Conservation (phyloP, 2,888 invertebrate species). For the Tetanocera ferruginea region DNA sequence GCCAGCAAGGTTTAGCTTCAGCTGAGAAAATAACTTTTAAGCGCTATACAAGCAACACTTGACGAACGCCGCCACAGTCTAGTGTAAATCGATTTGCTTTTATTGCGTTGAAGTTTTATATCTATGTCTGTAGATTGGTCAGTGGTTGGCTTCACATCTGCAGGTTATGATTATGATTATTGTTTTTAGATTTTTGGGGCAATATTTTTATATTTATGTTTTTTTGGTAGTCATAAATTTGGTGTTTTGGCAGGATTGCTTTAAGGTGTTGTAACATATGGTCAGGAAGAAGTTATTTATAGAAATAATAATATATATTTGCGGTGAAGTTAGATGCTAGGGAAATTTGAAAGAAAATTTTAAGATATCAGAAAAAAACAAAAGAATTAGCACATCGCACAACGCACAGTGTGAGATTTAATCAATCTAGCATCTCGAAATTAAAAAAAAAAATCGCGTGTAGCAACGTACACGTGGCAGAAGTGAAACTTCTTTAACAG, state of each 20-base stretch:
- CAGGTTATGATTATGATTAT: constrained; percentile 31
- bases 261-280: neutral
- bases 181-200: constrained; percentile 19
- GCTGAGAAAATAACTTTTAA: constrained; percentile 57
- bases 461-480: too few species aligned
- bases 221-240: neutral
- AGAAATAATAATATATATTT: too few species aligned
- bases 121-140: neutral
- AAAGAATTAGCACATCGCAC: too few species aligned
- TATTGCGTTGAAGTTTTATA: neutral
- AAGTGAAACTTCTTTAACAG: too few species aligned
- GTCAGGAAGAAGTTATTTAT: neutral
- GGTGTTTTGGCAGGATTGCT: neutral
- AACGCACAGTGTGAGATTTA: too few species aligned
- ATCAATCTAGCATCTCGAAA: too few species aligned
- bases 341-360: too few species aligned
- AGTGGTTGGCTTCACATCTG: neutral
- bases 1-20: constrained; percentile 47
- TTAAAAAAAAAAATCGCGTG: too few species aligned
- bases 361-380: too few species aligned
- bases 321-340: neutral
- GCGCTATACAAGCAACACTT: neutral
- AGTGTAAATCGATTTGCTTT: constrained; percentile 11
- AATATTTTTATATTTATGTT: neutral
- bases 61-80: neutral